Evolutionary conservation across 2,113 vertebrate genomes (phyloP), one percentile per base, ranked within the genome.

Genomic region (Salvelinus namaycush): DNA sequence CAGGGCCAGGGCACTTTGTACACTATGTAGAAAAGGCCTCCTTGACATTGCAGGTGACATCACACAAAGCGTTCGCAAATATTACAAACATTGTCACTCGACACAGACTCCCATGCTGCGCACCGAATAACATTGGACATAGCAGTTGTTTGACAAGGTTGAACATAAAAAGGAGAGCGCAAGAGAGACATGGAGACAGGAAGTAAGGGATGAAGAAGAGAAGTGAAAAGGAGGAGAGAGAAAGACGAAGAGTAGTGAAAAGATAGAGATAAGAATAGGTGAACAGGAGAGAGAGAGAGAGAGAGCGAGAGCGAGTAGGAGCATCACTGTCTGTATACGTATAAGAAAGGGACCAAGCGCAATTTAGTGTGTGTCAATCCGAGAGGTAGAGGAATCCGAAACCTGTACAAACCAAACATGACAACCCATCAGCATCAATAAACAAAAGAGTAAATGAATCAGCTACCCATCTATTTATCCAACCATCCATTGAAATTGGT

Each of bases 281-380:
- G 39, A 44, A 11, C 11, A 44, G 9, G 26, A 51, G 20, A 12
- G 44, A 14, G 64, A 16, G 57, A 48, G 60, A 76, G 67, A 79
- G 78, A 76, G 71, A 16, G 48, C 31, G 59, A 20, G 80, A 39
- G 5, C 20, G 24, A 67, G 78, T 34, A 60, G 74, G 69, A 73
- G 73, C 76, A 26, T 72, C 73, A 84, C 86, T 90, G 88, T 91
- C 90, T 88, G 77, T 3, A 12, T 11, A 44, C 39, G 2, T 11
- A 44, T 44, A 44, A 44, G 39, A 44, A 44, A 44, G 39, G 39
- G 39, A 44, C 39, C 39, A 44, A 44, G 39, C 9, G 2, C 39
- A 44, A 11, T 44, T 44, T 44, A 44, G 39, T 44, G 39, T 44
- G 39, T 44, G 39, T 3, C 11, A 44, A 44, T 44, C 39, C 0